Evolutionary conservation across 2,797 vertebrate genomes (phyloP).

Genomic region (Anguilla marmorata): DNA sequence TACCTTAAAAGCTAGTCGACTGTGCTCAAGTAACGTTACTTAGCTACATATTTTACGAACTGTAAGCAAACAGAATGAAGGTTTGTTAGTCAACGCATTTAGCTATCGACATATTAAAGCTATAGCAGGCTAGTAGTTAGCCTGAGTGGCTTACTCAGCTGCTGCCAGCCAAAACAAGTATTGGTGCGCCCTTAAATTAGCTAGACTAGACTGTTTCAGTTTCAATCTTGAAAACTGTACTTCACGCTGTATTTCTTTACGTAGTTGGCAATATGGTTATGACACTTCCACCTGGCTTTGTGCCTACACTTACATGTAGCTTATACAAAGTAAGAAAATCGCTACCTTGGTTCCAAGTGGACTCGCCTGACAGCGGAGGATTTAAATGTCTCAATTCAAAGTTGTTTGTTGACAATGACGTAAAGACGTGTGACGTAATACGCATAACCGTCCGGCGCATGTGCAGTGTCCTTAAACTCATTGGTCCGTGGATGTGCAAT

Average conservation of each 20-base stretch:
- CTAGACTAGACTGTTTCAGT: neutral
- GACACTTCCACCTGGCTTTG: neutral
- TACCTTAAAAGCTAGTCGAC: too few relatives aligned
- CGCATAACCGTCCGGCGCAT: slow-evolving; percentile 49
- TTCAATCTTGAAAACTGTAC: neutral
- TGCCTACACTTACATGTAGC: neutral
- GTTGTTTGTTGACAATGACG: slow-evolving; percentile 59
- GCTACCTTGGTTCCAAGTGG: slow-evolving; percentile 10
- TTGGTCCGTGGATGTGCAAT: neutral
- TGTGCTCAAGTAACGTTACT: too few relatives aligned
- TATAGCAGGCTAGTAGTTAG: too few relatives aligned
- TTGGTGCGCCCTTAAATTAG: neutral
- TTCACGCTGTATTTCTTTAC: neutral
- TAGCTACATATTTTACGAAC: too few relatives aligned
- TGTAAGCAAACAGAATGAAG: too few relatives aligned
- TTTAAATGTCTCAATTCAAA: slow-evolving; percentile 60
- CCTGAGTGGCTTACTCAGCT: too few relatives aligned
- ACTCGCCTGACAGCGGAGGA: slow-evolving; percentile 47
- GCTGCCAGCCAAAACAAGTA: neutral
- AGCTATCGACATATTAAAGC: too few relatives aligned
- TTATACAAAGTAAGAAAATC: neutral
- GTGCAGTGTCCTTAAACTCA: slow-evolving; percentile 37
- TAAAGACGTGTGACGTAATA: slow-evolving; percentile 28
- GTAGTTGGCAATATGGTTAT: neutral
- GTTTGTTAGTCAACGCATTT: too few relatives aligned